Conservation (phyloP, 2,888 invertebrate genomes). For the Lampropteryx suffumata region DNA sequence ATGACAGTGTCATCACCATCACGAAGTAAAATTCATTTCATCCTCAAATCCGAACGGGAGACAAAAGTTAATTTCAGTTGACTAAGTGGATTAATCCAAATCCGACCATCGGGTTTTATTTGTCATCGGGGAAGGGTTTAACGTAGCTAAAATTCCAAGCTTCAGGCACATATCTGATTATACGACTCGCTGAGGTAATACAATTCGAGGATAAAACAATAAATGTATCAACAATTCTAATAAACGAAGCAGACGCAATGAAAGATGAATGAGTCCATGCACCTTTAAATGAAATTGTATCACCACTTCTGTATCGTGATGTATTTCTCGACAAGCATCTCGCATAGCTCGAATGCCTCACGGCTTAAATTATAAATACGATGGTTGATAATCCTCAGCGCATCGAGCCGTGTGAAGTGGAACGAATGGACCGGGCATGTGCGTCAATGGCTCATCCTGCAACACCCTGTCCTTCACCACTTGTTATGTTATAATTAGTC, state of each 20-base stretch:
- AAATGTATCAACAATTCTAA: constrained; percentile 15
- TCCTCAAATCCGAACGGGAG: constrained; percentile 22
- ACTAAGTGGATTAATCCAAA: constrained; percentile 42
- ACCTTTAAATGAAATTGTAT: constrained; percentile 22
- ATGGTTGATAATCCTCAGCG: constrained; percentile 44
- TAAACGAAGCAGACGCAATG: constrained; percentile 13
- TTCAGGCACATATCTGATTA: constrained; percentile 6
- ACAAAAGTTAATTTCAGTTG: constrained; percentile 35
- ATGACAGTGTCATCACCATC: constrained; percentile 13
- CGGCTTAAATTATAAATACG: constrained; percentile 54
- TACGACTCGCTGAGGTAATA: not conserved
- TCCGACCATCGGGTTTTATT: constrained; percentile 36
- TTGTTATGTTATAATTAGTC: constrained; percentile 63
- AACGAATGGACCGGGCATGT: constrained; percentile 49
- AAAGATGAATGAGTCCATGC: constrained; percentile 25
- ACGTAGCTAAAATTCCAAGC: constrained; percentile 17
- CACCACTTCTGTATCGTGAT: constrained; percentile 21
- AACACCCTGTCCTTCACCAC: constrained; percentile 53
- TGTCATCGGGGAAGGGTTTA: constrained; percentile 29
- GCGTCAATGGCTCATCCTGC: constrained; percentile 57
- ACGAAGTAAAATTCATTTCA: constrained; percentile 28
- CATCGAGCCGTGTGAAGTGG: constrained; percentile 58
- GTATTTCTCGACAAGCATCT: constrained; percentile 32
- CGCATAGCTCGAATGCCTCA: constrained; percentile 45
- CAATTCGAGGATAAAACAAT: constrained; percentile 3